phyloP scores from a whole-genome alignment of 2,888 invertebrate species.

The Drosophila lutescens region DNA sequence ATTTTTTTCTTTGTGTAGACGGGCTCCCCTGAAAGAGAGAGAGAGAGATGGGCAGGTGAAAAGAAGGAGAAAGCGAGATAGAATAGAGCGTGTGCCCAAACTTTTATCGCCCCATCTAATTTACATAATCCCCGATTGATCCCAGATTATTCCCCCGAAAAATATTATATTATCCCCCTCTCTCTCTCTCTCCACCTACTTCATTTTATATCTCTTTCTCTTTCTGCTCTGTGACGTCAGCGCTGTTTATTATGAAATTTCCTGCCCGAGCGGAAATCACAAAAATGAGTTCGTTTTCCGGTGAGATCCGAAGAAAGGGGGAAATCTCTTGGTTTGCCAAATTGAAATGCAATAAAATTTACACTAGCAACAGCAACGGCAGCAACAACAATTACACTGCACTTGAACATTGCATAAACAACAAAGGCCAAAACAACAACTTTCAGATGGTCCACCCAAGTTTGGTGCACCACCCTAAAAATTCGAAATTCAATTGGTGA shows the following conservation, averaged over 20 bases:
- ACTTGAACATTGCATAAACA: constrained; percentile 47
- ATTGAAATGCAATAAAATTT: constrained; percentile 81
- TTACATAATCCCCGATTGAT: constrained; percentile 50
- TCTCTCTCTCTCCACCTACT: not conserved
- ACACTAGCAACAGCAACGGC: constrained; percentile 69
- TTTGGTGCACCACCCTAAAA: constrained; percentile 57
- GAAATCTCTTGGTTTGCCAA: constrained; percentile 65
- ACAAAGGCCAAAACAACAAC: constrained; percentile 28
- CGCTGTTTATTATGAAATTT: constrained; percentile 70
- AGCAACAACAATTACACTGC: constrained; percentile 51
- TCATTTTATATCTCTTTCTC: not conserved
- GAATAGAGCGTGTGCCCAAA: constrained; percentile 32
- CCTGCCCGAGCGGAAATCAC: constrained; percentile 76
- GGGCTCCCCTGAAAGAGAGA: not conserved
- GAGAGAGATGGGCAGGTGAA: not conserved
- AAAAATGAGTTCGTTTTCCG: constrained; percentile 78
- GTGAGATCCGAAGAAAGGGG: constrained; percentile 55
- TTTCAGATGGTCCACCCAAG: constrained; percentile 43
- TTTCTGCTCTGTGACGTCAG: constrained; percentile 51
- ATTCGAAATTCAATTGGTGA: constrained; percentile 15
- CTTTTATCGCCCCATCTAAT: constrained; percentile 30
- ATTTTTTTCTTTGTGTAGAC: not conserved
- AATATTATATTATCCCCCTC: not conserved
- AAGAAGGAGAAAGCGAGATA: constrained; percentile 2
- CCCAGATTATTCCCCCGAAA: not conserved